Evolutionary conservation across 2,888 invertebrate species (phyloP), one percentile per base, ranked within the genome.

Genomic region (Tubiluchus corallicola): DNA sequence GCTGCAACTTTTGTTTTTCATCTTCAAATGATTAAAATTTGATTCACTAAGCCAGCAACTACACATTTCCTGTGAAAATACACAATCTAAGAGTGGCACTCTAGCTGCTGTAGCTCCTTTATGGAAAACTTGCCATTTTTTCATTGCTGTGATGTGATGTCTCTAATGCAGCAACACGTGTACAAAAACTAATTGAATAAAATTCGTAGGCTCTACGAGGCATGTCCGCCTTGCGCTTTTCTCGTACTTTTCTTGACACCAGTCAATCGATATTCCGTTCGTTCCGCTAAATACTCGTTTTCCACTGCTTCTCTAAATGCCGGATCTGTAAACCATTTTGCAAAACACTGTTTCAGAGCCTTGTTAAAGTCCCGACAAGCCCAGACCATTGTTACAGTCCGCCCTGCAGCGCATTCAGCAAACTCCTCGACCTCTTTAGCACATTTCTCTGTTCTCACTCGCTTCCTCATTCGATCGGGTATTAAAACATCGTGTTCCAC

Each of bases 401-500:
- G 68, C 37, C 62, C 60, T 60, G 77, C 78, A 55, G 83, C 82
- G 59, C 83, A 84, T 40, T 74, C 67, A 21, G 73, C 55, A 51
- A 73, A 73, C 5, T 77, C 74, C 58, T 69, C 64, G 0, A 83
- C 82, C 68, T 79, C 77, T 51, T 72, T 63, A 0, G 59, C 48
- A 63, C 94, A 94, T 62, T 85, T 82, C 55, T 81, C 79, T 13
- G 57, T 59, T 61, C 76, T 80, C 1, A 87, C 80, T 54, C 75
- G 76, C 18, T 83, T 82, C 52, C 90, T 72, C 71, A 94, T 79
- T 56, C 80, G 74, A 64, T 87, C 82, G 0, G 90, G 83, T 59
- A 96, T 80, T 51, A 90, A 61, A 16, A 94, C 77, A 58, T 90
- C 84, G 17, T 66, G 66, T 66, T 96, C 96, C 2, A 92, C 83